Evolutionary conservation across 2,888 invertebrate genomes (phyloP).

Genomic region (Dromius quadrimaculatus): DNA sequence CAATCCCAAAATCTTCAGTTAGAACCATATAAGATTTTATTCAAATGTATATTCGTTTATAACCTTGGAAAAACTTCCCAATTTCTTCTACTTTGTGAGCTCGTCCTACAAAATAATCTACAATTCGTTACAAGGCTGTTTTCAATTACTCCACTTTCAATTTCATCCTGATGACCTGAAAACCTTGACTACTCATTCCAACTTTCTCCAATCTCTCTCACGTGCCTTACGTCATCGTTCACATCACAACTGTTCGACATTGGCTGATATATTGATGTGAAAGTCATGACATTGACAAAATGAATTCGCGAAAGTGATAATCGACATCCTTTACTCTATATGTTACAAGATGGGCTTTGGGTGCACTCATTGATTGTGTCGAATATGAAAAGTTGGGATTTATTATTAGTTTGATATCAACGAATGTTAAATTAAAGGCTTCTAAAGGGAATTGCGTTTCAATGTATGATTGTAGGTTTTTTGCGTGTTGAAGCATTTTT

Average conservation of each 20-base stretch:
- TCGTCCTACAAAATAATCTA: too few relatives aligned
- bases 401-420: conserved; percentile 26
- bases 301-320: conserved; percentile 39
- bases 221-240: conserved; percentile 1
- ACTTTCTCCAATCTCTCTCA: conserved; percentile 8
- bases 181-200: background rate
- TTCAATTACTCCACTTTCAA: background rate
- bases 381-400: conserved; percentile 26
- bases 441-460: too few relatives aligned
- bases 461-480: too few relatives aligned
- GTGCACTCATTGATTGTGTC: conserved; percentile 10
- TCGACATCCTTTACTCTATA: conserved; percentile 31
- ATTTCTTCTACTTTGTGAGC: too few relatives aligned
- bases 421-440: too few relatives aligned
- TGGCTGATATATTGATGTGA: conserved; percentile 29
- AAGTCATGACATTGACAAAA: conserved; percentile 28
- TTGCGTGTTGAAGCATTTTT: too few relatives aligned
- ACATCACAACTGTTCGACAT: conserved; percentile 2
- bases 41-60: too few relatives aligned
- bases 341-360: conserved; percentile 10
- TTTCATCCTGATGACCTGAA: conserved; percentile 1
- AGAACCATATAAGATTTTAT: too few relatives aligned
- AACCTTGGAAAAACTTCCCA: too few relatives aligned
- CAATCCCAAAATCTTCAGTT: too few relatives aligned
- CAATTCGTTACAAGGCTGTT: too few relatives aligned